Conservation (phyloP, 2,113 vertebrate genomes). For the Pluvianellus socialis region DNA sequence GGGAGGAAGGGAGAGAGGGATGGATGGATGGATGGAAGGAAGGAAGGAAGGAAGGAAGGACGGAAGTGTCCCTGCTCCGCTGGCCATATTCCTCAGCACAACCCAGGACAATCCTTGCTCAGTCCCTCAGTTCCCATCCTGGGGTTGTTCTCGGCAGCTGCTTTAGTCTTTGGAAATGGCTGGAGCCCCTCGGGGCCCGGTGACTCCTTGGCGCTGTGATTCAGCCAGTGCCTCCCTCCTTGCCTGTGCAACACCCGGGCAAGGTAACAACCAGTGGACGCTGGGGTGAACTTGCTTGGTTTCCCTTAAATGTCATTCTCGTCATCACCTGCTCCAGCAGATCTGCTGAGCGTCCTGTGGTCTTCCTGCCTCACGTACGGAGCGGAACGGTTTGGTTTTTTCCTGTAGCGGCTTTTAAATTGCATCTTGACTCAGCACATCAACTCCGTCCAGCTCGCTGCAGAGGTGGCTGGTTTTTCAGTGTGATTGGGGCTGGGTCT, state of each 20-base stretch:
- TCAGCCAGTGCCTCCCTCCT: not conserved
- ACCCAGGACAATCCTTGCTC: not conserved
- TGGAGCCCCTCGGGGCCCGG: not conserved
- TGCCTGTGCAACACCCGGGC: too few species aligned
- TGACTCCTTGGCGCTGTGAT: not conserved
- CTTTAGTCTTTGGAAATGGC: not conserved
- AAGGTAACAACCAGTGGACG: too few species aligned
- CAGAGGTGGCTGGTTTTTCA: fast-evolving
- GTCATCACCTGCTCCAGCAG: not conserved
- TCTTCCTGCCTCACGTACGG: not conserved
- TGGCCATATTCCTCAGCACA: fast-evolving
- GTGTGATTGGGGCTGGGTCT: not conserved
- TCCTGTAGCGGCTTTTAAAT: not conserved
- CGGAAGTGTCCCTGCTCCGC: fast-evolving
- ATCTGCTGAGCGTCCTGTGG: not conserved
- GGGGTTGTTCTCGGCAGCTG: not conserved
- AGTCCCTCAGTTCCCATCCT: not conserved
- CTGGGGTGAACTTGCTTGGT: not conserved
- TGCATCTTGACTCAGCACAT: not conserved
- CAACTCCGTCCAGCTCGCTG: fast-evolving
- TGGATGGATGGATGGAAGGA: too few species aligned
- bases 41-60: too few species aligned
- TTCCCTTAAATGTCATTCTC: not conserved
- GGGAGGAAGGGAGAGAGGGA: too few species aligned
- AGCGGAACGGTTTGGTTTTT: not conserved